phyloP scores from a whole-genome alignment of 1,140 invertebrate genomes.

The Zaprionus kolodkinae region DNA sequence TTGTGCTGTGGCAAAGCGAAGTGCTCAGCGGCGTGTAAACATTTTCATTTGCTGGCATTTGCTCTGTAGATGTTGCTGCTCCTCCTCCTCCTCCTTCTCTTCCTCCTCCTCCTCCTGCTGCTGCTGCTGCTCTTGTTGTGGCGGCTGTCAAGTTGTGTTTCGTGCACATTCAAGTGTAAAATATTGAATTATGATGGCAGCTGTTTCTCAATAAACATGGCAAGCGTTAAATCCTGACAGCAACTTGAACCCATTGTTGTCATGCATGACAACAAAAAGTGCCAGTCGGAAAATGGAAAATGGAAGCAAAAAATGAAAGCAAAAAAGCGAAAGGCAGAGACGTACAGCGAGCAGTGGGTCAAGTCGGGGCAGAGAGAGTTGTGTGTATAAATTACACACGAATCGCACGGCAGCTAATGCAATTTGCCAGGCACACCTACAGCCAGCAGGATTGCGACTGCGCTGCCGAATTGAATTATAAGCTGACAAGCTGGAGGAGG shows the following conservation, averaged over 20 bases:
- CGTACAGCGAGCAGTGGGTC: constrained; percentile 33
- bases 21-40: constrained; percentile 76
- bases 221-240: constrained; percentile 77
- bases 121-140: constrained; percentile 22
- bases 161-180: constrained; percentile 79
- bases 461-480: constrained; percentile 74
- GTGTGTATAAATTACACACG: constrained; percentile 68
- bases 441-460: background rate
- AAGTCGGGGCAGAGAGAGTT: constrained; percentile 19
- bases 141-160: constrained; percentile 73
- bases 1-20: constrained; percentile 47
- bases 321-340: constrained; percentile 18
- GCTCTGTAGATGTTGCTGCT: constrained; percentile 17
- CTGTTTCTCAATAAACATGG: constrained; percentile 77
- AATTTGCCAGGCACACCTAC: constrained; percentile 56
- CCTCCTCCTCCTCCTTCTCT: constrained; percentile 32
- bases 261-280: constrained; percentile 51
- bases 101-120: background rate
- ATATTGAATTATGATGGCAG: constrained; percentile 83
- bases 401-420: constrained; percentile 56
- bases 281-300: constrained; percentile 15
- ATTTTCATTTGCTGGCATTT: constrained; percentile 66
- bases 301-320: background rate
- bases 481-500: constrained; percentile 56
- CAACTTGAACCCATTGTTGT: constrained; percentile 77